Conservation (phyloP, 2,113 vertebrate genomes). For the Dasypus novemcinctus region DNA sequence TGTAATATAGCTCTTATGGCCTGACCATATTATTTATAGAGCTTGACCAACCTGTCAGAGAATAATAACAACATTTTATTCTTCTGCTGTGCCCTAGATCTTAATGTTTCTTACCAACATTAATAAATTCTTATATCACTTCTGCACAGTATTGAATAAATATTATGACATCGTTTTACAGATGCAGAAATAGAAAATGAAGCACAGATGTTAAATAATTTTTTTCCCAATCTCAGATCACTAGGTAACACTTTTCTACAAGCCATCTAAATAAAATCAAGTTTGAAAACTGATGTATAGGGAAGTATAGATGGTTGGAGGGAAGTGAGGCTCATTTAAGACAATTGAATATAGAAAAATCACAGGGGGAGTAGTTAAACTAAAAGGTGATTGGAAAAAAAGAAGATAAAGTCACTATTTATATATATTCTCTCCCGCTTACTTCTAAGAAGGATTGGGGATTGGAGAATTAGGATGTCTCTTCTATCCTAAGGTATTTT, state of each 20-base stretch:
- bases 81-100: constrained; percentile 61
- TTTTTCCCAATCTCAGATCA: constrained; percentile 61
- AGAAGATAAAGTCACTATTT: constrained; percentile 12
- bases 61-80: constrained; percentile 70
- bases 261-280: constrained; percentile 47
- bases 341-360: constrained; percentile 22
- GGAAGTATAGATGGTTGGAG: constrained; percentile 6
- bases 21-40: constrained; percentile 75
- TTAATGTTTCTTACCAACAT: constrained; percentile 54
- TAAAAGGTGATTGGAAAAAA: background rate
- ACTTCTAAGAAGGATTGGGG: constrained; percentile 2
- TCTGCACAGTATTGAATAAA: constrained; percentile 66
- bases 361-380: background rate
- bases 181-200: constrained; percentile 70
- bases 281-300: constrained; percentile 27
- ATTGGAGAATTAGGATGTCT: constrained; percentile 30
- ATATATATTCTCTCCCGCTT: background rate
- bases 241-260: constrained; percentile 52
- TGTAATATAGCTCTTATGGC: constrained; percentile 44
- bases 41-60: constrained; percentile 67
- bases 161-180: constrained; percentile 77
- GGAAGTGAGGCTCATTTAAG: background rate
- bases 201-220: constrained; percentile 75
- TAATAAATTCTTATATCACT: constrained; percentile 69
- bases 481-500: background rate